phyloP scores from a whole-genome alignment of 2,797 vertebrate genomes.

The Sebastolobus alascanus region DNA sequence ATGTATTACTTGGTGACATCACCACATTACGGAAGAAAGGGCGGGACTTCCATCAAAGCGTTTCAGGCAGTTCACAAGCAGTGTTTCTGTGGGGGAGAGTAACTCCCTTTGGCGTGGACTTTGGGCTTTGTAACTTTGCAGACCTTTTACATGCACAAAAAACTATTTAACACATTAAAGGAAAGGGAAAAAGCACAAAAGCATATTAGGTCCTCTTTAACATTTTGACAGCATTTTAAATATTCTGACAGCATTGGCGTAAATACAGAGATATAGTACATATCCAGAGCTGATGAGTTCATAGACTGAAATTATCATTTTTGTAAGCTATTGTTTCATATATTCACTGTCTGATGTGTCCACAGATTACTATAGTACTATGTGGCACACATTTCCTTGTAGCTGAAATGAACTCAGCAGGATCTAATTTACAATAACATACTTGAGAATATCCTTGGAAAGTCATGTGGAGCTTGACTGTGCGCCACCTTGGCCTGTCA shows the following conservation, averaged over 20 bases:
- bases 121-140: no score
- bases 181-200: no score
- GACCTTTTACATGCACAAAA: no score
- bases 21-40: no score
- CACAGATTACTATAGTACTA: not conserved
- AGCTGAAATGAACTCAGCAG: not conserved
- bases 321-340: not conserved
- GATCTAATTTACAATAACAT: not conserved
- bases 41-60: no score
- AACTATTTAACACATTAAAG: no score
- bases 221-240: not conserved
- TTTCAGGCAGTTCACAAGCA: no score
- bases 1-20: no score
- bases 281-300: not conserved
- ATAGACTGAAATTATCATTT: not conserved
- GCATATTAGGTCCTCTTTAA: no score
- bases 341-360: not conserved
- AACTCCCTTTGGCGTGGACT: no score
- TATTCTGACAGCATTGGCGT: not conserved
- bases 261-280: not conserved
- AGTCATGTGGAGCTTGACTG: slow-evolving; percentile 21
- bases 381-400: not conserved
- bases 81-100: no score
- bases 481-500: slow-evolving; percentile 17
- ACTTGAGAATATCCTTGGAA: slow-evolving; percentile 10